Percentiles rank a stretch among this genome's conserved stretches.
These are phyloP conservation scores for Heliothis subflexa DNA, from an alignment of 1,140 invertebrate genomes.

Conservation along the genomic window DNA sequence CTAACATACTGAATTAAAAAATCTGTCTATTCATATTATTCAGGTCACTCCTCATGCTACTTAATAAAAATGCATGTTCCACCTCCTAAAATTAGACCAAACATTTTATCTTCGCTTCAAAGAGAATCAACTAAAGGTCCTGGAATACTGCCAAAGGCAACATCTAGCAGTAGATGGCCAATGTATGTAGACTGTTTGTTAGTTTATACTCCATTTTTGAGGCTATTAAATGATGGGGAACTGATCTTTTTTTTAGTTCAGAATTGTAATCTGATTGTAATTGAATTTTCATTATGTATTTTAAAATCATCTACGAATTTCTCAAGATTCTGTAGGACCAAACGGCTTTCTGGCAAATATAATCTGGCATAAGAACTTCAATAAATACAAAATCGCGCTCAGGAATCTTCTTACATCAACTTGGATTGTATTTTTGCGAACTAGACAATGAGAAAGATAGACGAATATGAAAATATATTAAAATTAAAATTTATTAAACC, in stretches of 20 bases:
- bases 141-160: constrained; percentile 18
- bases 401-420: too few relatives aligned
- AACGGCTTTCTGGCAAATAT: too few relatives aligned
- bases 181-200: neutral
- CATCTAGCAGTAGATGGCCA: neutral
- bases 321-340: too few relatives aligned
- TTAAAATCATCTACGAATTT: too few relatives aligned
- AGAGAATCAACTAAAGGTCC: neutral
- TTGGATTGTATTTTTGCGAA: too few relatives aligned
- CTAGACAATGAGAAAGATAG: too few relatives aligned
- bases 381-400: too few relatives aligned
- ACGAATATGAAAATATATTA: too few relatives aligned
- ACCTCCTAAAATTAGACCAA: neutral
- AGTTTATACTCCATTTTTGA: neutral
- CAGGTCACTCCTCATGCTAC: neutral
- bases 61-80: neutral
- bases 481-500: too few relatives aligned
- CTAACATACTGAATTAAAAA: neutral
- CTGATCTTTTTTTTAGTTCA: neutral
- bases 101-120: constrained; percentile 8
- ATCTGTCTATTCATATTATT: too few relatives aligned
- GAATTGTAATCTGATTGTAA: neutral
- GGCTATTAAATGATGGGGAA: neutral
- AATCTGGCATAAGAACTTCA: too few relatives aligned
- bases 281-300: too few relatives aligned